Conservation (phyloP, 2,888 invertebrate species). For the Diarsia brunnea region DNA sequence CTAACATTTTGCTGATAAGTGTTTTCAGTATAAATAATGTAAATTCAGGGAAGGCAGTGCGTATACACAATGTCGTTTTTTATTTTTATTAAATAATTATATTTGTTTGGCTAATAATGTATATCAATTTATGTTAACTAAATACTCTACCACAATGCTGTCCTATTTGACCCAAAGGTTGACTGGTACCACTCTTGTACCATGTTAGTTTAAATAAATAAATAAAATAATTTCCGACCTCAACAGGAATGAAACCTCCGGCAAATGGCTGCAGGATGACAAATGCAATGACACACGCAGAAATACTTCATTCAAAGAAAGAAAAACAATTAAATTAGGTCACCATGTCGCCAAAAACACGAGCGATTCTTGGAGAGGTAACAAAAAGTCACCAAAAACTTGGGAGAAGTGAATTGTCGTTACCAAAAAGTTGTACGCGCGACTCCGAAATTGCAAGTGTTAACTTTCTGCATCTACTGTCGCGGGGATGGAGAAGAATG, state of each 20-base stretch:
- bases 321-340: constrained; percentile 8
- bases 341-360: neutral
- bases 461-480: constrained; percentile 64
- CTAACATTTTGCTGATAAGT: neutral
- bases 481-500: constrained; percentile 57
- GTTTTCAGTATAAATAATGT: neutral
- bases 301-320: neutral
- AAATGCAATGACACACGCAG: neutral
- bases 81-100: no score
- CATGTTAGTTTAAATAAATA: no score
- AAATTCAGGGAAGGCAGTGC: neutral
- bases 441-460: constrained; percentile 62
- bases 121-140: no score
- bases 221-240: no score
- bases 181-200: no score
- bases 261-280: neutral
- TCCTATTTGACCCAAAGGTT: no score
- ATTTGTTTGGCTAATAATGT: no score
- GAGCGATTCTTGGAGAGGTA: neutral
- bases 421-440: constrained; percentile 63
- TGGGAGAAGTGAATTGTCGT: constrained; percentile 51
- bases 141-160: no score
- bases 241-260: rapidly evolving
- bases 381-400: constrained; percentile 29
- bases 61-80: neutral